These are phyloP conservation scores for Callimorpha dominula DNA, from an alignment of 2,888 invertebrate species.

Conservation along the genomic window DNA sequence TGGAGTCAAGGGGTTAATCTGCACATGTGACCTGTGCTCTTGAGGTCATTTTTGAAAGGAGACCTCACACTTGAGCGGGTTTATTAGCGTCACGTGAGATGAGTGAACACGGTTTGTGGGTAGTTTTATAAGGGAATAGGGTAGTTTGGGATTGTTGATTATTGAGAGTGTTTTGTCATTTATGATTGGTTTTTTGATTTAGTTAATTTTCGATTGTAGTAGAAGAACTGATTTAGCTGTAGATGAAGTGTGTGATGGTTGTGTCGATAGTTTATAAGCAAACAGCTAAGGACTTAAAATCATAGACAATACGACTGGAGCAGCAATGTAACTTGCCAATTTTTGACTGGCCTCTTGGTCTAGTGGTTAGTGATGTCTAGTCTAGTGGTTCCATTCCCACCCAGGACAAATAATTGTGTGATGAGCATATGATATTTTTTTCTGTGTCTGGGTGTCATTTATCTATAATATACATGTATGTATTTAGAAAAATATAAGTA, in stretches of 20 bases:
- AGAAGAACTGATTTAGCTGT: not conserved
- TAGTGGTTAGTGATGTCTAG: too few species aligned
- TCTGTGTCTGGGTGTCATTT: too few species aligned
- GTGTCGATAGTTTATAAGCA: not conserved
- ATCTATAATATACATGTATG: too few species aligned
- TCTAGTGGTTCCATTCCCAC: too few species aligned
- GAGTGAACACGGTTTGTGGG: slow-evolving; percentile 45
- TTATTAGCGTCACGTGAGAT: slow-evolving; percentile 48
- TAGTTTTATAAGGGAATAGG: slow-evolving; percentile 41
- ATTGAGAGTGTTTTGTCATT: slow-evolving; percentile 2
- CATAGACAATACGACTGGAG: too few species aligned
- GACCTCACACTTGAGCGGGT: slow-evolving; percentile 46
- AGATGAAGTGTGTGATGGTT: not conserved
- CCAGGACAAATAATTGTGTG: too few species aligned
- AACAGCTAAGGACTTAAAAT: too few species aligned
- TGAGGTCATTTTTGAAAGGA: slow-evolving; percentile 56
- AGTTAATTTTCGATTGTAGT: not conserved
- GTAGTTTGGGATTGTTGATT: not conserved
- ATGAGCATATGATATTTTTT: too few species aligned
- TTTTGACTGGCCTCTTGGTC: too few species aligned
- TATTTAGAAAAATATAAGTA: too few species aligned
- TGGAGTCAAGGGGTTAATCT: slow-evolving; percentile 53
- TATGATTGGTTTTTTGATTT: not conserved
- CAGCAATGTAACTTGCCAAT: too few species aligned
- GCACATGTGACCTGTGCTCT: slow-evolving; percentile 50